Conservation (phyloP, 2,888 invertebrate species). For the Chrysolina oricalcia region DNA sequence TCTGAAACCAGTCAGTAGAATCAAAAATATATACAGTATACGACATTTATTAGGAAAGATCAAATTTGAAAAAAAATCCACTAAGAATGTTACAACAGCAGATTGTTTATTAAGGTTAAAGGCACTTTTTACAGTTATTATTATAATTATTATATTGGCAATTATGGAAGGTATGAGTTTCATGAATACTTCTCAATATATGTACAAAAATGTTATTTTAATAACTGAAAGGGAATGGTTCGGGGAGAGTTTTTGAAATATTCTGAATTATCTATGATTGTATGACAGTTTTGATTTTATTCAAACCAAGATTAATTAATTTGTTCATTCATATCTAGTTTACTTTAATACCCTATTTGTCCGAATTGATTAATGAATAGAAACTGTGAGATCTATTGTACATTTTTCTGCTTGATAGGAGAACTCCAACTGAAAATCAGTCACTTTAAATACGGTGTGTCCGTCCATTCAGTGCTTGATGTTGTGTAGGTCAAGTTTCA, state of each 20-base stretch:
- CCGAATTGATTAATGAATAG: conserved; percentile 60
- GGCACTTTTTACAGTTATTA: conserved; percentile 71
- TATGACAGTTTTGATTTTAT: conserved; percentile 31
- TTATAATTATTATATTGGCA: conserved; percentile 68
- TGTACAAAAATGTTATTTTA: conserved; percentile 15
- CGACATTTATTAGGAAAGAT: conserved; percentile 53
- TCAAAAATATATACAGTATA: conserved; percentile 47
- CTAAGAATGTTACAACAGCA: conserved; percentile 43
- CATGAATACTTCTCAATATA: conserved; percentile 54
- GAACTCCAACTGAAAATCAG: no score
- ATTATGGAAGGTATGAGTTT: conserved; percentile 72
- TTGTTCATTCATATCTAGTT: conserved; percentile 34
- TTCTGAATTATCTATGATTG: conserved; percentile 58
- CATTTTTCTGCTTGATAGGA: no score
- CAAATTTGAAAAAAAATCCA: conserved; percentile 34
- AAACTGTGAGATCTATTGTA: conserved; percentile 25
- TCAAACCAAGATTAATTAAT: neutral
- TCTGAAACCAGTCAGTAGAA: neutral
- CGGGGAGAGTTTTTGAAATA: conserved; percentile 52
- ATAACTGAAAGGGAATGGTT: conserved; percentile 31
- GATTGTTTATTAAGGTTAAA: conserved; percentile 62
- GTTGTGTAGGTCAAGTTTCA: no score
- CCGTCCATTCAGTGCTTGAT: no score
- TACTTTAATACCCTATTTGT: conserved; percentile 68
- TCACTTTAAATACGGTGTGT: no score